Conservation (phyloP, 2,888 invertebrate genomes). For the Rambutsinella grinnellia region DNA sequence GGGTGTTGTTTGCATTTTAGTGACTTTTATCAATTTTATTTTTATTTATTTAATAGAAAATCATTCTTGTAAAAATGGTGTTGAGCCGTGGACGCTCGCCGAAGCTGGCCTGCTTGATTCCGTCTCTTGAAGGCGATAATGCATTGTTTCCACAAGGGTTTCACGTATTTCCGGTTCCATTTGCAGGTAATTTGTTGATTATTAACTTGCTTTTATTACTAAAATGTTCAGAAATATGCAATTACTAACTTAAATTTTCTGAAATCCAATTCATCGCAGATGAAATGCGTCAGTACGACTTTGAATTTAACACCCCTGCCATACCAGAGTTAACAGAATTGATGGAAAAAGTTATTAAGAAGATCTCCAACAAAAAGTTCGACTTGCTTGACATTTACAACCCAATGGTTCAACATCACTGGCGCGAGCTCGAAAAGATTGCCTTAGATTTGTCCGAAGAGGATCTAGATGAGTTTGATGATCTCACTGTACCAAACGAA, state of each 20-base stretch:
- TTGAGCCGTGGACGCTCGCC: constrained; percentile 56
- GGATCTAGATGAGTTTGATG: constrained; percentile 49
- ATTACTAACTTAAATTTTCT: too few species aligned
- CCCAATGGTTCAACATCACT: constrained; percentile 52
- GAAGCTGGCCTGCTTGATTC: constrained; percentile 60
- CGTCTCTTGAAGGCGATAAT: constrained; percentile 39
- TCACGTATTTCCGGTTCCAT: constrained; percentile 59
- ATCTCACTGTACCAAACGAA: constrained; percentile 59
- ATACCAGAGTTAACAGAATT: constrained; percentile 20
- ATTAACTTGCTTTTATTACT: too few species aligned
- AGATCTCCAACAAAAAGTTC: constrained; percentile 55
- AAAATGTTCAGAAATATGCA: too few species aligned
- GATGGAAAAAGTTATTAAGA: constrained; percentile 59
- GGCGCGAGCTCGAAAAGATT: constrained; percentile 54
- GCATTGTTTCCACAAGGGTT: constrained; percentile 62
- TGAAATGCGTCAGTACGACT: constrained; percentile 43
- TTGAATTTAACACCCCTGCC: constrained; percentile 4
- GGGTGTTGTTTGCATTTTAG: background rate
- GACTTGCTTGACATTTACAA: constrained; percentile 52
- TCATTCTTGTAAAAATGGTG: constrained; percentile 56
- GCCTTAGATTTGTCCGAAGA: constrained; percentile 45
- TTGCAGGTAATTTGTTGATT: constrained; percentile 42
- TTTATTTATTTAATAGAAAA: constrained; percentile 51
- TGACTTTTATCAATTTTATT: background rate
- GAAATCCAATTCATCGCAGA: too few species aligned